Evolutionary conservation across 64 coral and sea anemone species (phyloP).

Genomic region (Montipora efflorescens): DNA sequence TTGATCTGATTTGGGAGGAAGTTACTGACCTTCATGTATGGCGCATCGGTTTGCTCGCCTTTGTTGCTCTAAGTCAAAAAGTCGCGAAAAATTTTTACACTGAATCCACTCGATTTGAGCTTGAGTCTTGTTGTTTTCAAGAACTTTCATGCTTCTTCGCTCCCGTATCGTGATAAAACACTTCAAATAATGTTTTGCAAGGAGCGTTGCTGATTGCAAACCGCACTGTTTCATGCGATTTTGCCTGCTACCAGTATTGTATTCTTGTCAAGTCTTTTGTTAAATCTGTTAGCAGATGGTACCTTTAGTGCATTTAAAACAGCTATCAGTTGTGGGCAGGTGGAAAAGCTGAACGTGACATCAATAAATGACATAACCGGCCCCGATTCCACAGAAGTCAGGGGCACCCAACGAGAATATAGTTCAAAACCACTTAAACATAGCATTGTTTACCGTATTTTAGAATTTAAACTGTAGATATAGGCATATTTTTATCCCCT

Average conservation of each 20-base stretch:
- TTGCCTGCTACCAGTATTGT: too few species aligned
- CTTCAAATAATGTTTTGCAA: too few species aligned
- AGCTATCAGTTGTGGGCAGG: background rate
- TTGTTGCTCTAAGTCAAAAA: conserved; percentile 20
- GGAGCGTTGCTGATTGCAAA: too few species aligned
- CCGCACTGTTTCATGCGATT: too few species aligned
- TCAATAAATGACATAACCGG: background rate
- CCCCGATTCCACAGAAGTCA: too few species aligned
- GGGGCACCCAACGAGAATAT: too few species aligned
- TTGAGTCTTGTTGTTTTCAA: background rate
- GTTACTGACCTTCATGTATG: background rate
- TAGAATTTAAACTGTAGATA: too few species aligned
- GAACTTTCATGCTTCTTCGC: background rate
- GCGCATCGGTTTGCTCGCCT: background rate
- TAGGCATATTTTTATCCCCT: too few species aligned
- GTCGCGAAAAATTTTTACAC: background rate
- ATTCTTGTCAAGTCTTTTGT: background rate
- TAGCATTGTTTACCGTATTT: too few species aligned
- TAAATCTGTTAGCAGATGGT: background rate
- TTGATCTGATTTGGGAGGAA: background rate
- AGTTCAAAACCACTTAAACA: too few species aligned
- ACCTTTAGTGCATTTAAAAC: background rate
- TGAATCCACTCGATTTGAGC: background rate
- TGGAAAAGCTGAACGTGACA: background rate
- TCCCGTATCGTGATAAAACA: too few species aligned